Evolutionary conservation across 2,113 vertebrate genomes (phyloP).

Genomic region (Hippocampus comes): DNA sequence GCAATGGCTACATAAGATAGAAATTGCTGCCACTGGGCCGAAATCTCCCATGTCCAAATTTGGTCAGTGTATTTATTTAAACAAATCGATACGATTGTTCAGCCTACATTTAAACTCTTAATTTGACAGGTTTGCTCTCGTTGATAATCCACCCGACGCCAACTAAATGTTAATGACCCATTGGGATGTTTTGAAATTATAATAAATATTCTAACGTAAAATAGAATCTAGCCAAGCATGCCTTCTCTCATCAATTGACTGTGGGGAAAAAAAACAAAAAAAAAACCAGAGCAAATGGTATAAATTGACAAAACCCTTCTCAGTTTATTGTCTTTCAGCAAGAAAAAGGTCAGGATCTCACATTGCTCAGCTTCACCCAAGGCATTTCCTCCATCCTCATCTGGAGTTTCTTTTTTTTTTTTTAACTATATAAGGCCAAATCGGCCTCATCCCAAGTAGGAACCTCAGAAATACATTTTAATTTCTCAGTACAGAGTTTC

Average conservation of each 20-base stretch:
- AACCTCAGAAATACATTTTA: slow-evolving; percentile 63
- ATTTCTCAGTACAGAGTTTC: slow-evolving; percentile 62
- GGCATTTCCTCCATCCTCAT: slow-evolving; percentile 53
- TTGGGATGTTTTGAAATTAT: not conserved
- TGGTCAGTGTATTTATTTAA: not conserved
- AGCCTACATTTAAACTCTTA: too few species aligned
- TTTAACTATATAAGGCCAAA: slow-evolving; percentile 38
- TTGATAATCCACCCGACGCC: too few species aligned
- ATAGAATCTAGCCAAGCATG: not conserved
- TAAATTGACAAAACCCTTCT: slow-evolving; percentile 68
- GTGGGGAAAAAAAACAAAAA: not conserved
- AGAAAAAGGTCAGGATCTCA: slow-evolving; percentile 70
- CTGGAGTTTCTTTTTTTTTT: slow-evolving; percentile 44
- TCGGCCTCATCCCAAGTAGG: slow-evolving; percentile 38
- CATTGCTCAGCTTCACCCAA: slow-evolving; percentile 63
- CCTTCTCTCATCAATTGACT: not conserved
- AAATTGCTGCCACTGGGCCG: too few species aligned
- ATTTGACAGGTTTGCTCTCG: too few species aligned
- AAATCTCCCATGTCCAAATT: slow-evolving; percentile 17
- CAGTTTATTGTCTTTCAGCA: slow-evolving; percentile 75
- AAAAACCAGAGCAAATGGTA: slow-evolving; percentile 7
- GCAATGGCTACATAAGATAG: slow-evolving; percentile 24
- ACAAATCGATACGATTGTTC: too few species aligned
- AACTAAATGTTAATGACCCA: not conserved
- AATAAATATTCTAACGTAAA: not conserved